phyloP scores from a whole-genome alignment of 1,140 invertebrate species.

The Tribolium madens region DNA sequence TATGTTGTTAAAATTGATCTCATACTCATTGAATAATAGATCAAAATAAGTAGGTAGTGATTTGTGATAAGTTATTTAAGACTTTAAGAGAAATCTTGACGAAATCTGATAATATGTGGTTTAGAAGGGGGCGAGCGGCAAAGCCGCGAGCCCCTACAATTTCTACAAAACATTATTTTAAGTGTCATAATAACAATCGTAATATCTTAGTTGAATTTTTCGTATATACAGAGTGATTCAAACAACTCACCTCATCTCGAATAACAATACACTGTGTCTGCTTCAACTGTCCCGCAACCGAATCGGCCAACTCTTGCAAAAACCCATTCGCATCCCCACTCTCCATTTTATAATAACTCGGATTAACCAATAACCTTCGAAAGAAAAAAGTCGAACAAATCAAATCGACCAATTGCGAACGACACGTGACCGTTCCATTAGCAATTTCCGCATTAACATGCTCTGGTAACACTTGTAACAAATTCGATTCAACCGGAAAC shows the following conservation, averaged over 20 bases:
- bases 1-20: too few relatives aligned
- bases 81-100: too few relatives aligned
- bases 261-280: constrained; percentile 83
- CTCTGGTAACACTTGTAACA: constrained; percentile 92
- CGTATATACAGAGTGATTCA: too few relatives aligned
- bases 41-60: too few relatives aligned
- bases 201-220: too few relatives aligned
- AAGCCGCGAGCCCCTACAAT: too few relatives aligned
- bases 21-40: too few relatives aligned
- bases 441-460: constrained; percentile 98
- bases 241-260: constrained; percentile 67
- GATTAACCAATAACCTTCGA: constrained; percentile 92
- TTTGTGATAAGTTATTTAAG: too few relatives aligned
- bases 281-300: constrained; percentile 78
- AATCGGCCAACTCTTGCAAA: constrained; percentile 83
- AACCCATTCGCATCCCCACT: constrained; percentile 77
- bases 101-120: too few relatives aligned
- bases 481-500: constrained; percentile 97
- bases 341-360: constrained; percentile 90
- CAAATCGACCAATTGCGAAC: constrained; percentile 96
- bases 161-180: too few relatives aligned
- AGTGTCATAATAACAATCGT: too few relatives aligned
- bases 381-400: constrained; percentile 99
- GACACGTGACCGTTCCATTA: constrained; percentile 92
- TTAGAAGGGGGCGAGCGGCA: too few relatives aligned